Evolutionary conservation across 2,888 invertebrate species (phyloP).

Genomic region (Keiferia lycopersicella): DNA sequence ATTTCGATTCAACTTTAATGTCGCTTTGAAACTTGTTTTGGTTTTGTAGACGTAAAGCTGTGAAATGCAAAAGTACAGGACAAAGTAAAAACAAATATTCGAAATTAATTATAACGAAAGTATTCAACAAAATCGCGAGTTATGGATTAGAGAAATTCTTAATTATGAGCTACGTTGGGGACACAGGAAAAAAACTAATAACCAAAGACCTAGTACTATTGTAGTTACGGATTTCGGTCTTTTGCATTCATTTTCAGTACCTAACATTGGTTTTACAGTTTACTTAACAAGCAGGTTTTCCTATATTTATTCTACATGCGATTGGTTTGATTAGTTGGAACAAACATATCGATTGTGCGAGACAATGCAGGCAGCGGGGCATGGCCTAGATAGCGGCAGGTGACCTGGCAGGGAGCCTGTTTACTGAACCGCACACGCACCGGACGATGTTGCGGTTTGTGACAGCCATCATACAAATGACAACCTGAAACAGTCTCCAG

Average conservation of each 20-base stretch:
- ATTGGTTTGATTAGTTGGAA: background rate
- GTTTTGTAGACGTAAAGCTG: background rate
- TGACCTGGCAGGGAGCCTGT: slow-evolving; percentile 57
- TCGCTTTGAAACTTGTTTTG: slow-evolving; percentile 10
- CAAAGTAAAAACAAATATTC: background rate
- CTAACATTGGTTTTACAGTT: background rate
- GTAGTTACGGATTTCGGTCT: no score
- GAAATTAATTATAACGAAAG: no score
- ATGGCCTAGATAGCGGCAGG: slow-evolving; percentile 65
- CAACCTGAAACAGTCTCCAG: no score
- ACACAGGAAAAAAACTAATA: no score
- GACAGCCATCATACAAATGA: no score
- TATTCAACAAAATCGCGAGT: no score
- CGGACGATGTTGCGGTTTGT: no score
- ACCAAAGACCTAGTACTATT: no score
- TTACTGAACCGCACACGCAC: slow-evolving; percentile 25
- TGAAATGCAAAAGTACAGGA: slow-evolving; percentile 19
- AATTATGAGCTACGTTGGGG: no score
- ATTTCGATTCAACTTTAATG: slow-evolving; percentile 1
- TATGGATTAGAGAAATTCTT: no score
- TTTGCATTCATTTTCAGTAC: background rate
- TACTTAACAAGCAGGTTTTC: background rate
- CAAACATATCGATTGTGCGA: slow-evolving; percentile 53
- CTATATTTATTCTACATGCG: background rate
- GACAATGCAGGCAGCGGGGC: slow-evolving; percentile 54